These are phyloP conservation scores for Trichopria drosophilae DNA, from an alignment of 2,888 invertebrate genomes.

Conservation along the genomic window DNA sequence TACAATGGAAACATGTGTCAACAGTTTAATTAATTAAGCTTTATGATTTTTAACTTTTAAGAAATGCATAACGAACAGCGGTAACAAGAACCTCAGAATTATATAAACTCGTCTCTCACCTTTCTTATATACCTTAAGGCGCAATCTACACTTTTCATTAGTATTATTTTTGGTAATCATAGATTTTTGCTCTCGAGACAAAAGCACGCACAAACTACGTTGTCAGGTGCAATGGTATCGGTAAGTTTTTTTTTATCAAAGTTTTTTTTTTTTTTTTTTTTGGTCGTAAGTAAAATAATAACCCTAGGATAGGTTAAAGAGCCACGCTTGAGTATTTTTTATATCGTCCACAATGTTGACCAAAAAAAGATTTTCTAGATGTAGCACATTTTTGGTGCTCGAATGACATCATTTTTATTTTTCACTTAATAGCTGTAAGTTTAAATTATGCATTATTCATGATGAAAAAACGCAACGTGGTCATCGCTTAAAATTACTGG, in stretches of 20 bases:
- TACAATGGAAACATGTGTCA: conserved; percentile 36
- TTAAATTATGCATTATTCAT: conserved; percentile 58
- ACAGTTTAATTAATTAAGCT: conserved; percentile 20
- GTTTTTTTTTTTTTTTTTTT: conserved; percentile 42
- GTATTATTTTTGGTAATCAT: conserved; percentile 52
- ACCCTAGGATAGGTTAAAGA: conserved; percentile 52
- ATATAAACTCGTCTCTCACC: conserved; percentile 58
- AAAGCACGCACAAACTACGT: conserved; percentile 56
- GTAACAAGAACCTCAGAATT: conserved; percentile 56
- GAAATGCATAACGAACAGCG: conserved; percentile 49
- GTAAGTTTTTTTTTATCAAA: conserved; percentile 31
- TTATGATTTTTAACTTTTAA: conserved; percentile 33
- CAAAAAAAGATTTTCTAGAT: conserved; percentile 54
- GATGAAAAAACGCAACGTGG: conserved; percentile 48
- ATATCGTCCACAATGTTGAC: conserved; percentile 54
- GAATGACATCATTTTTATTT: conserved; percentile 54
- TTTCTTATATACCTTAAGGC: conserved; percentile 55
- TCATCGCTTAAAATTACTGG: conserved; percentile 48
- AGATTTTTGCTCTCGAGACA: conserved; percentile 53
- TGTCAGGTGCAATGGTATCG: conserved; percentile 39
- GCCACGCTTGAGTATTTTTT: conserved; percentile 50
- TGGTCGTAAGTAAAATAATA: conserved; percentile 55
- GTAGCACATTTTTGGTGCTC: conserved; percentile 51
- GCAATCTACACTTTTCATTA: conserved; percentile 47
- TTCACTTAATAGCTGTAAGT: conserved; percentile 57